These are phyloP conservation scores for Callosobruchus maculatus DNA, from an alignment of 2,888 invertebrate genomes.

Conservation along the genomic window DNA sequence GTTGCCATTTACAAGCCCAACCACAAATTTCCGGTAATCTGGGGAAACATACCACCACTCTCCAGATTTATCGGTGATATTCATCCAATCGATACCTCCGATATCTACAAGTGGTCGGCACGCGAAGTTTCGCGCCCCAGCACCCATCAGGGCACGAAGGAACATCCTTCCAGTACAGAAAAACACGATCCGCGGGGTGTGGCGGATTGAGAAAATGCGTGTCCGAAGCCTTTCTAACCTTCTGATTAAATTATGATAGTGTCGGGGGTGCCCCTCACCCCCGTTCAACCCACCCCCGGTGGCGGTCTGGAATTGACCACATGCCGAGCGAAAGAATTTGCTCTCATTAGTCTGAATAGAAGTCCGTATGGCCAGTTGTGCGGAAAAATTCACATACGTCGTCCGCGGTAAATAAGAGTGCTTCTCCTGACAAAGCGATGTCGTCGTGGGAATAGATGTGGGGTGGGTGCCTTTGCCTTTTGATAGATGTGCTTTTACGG, in stretches of 20 bases:
- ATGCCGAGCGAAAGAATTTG: slow-evolving; percentile 16
- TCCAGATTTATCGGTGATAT: no score
- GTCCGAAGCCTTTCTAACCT: slow-evolving; percentile 43
- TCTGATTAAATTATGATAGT: slow-evolving; percentile 45
- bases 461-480: background rate
- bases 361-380: background rate
- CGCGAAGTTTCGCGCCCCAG: background rate
- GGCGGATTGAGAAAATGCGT: slow-evolving; percentile 48
- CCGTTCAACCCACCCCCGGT: slow-evolving; percentile 30
- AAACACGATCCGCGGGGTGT: slow-evolving; percentile 24
- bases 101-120: slow-evolving; percentile 11
- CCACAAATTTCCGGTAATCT: no score
- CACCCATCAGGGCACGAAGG: background rate
- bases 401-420: background rate
- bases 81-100: background rate
- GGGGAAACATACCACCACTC: no score
- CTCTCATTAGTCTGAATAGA: slow-evolving; percentile 8
- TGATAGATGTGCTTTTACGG: background rate
- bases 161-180: background rate
- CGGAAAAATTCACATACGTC: background rate
- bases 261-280: slow-evolving; percentile 26
- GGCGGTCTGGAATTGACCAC: slow-evolving; percentile 10
- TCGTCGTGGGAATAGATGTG: background rate
- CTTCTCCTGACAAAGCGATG: no score
- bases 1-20: no score